Base-by-base conservation (phyloP, 2,797 vertebrate species). In the Aselliscus stoliczkanus region DNA sequence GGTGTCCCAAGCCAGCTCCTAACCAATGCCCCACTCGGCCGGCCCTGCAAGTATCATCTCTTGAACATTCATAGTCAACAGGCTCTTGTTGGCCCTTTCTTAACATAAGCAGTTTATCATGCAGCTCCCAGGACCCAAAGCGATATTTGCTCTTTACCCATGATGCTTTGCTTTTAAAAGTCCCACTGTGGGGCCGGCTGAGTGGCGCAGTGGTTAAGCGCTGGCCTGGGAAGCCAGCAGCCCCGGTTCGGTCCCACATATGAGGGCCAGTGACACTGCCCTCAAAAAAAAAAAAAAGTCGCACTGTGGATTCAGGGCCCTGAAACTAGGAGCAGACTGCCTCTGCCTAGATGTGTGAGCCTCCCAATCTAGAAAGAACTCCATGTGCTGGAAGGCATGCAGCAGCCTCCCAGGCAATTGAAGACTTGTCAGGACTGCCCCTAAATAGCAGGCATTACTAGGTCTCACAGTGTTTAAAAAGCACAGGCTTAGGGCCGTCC, bases 51-150 rank as follows among this genome's bases (percentile, higher is more conserved):
- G 80, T 77, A 96, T 94, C 84, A 44, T 47, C 42, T 76, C 91
- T 92, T 89, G 62, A 58, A 87, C 21, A 65, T 69, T 82, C 84
- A 89, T 47, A 83, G n/a, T 73, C 88, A 96, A 73, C 94, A 96
- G 47, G 95, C 52, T 62, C 62, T 96, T 83, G 14, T 58, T 97
- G 94, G 42, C 42, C 42, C 73, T 56, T 85, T 90, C 58, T 79
- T 73, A 75, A 89, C 77, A 70, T 60, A 90, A 89, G 80, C 4
- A 54, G 10, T 72, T 95, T 75, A 93, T 97, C 70, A 88, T 17
- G 47, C 23, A 93, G 83, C 67, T 5, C 6, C 44, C 8, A 72
- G 23, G 67, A 79, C 67, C 82, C 94, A 56, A 94, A 90, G 39
- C 70, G 82, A 94, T 37, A 52, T 67, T 54, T 73, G 54, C 69